These are phyloP conservation scores for Cerastis leucographa DNA, from an alignment of 2,888 invertebrate species.

Conservation along the genomic window DNA sequence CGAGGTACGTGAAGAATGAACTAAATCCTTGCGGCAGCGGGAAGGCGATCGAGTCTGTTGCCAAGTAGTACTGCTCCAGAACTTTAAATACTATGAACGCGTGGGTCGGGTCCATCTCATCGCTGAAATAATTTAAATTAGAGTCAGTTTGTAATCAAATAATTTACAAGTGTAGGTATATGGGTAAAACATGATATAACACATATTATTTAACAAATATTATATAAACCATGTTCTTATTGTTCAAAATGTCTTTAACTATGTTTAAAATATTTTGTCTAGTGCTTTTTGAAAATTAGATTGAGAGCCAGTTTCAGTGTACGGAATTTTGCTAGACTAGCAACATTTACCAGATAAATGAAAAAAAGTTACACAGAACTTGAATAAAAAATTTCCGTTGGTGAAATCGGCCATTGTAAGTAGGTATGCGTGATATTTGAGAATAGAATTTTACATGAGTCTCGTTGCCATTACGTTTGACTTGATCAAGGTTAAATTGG, in stretches of 20 bases:
- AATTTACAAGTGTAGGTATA: neutral
- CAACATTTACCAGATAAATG: neutral
- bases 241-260: neutral
- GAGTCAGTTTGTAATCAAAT: neutral
- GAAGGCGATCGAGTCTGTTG: constrained; percentile 95
- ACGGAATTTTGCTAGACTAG: neutral
- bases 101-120: constrained; percentile 93
- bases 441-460: neutral
- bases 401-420: neutral
- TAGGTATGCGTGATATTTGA: neutral
- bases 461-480: neutral
- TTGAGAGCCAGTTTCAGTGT: neutral
- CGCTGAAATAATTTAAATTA: constrained; percentile 86
- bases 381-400: neutral
- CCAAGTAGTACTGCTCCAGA: constrained; percentile 95
- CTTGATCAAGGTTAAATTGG: neutral
- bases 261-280: neutral
- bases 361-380: neutral
- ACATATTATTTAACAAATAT: neutral
- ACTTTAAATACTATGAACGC: constrained; percentile 94
- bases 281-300: neutral
- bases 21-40: constrained; percentile 95
- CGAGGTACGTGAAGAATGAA: constrained; percentile 96
- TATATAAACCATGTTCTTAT: neutral
- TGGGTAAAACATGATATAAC: neutral